A percentile compares a stretch with the other conserved stretches of the same genome.
Conservation (phyloP, 2,888 invertebrate genomes). For the Himalopsyche anomala region DNA sequence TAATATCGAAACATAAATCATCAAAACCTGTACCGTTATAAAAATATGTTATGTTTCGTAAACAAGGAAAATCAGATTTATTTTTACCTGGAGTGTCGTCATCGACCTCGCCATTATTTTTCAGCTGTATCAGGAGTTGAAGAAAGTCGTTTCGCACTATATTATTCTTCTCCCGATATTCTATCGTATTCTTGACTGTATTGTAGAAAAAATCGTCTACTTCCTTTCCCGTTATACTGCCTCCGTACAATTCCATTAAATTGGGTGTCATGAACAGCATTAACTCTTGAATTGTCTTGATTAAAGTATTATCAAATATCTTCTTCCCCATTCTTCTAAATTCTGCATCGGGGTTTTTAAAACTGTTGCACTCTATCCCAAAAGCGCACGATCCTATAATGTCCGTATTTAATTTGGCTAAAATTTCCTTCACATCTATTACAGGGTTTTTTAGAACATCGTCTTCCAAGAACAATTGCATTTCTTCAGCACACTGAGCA, state of each 20-base stretch:
- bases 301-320: conserved; percentile 67
- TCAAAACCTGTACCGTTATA: too few relatives aligned
- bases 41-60: too few relatives aligned
- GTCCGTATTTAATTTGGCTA: conserved; percentile 73
- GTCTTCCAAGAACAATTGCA: conserved; percentile 60
- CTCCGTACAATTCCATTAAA: conserved; percentile 65
- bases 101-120: conserved; percentile 70
- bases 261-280: conserved; percentile 47
- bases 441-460: conserved; percentile 63
- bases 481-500: conserved; percentile 39
- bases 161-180: conserved; percentile 73
- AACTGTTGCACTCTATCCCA: conserved; percentile 72
- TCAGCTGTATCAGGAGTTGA: conserved; percentile 76
- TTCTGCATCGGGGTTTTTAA: conserved; percentile 70
- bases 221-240: conserved; percentile 68
- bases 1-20: too few relatives aligned
- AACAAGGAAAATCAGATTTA: too few relatives aligned
- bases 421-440: conserved; percentile 71
- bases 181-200: conserved; percentile 73
- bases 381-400: conserved; percentile 74
- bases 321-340: conserved; percentile 69
- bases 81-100: conserved; percentile 65
- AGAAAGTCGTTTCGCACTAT: conserved; percentile 77
- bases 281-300: conserved; percentile 65
- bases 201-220: conserved; percentile 73